Evolutionary conservation across 2,113 vertebrate species (phyloP).

Genomic region (Carassius carassius): DNA sequence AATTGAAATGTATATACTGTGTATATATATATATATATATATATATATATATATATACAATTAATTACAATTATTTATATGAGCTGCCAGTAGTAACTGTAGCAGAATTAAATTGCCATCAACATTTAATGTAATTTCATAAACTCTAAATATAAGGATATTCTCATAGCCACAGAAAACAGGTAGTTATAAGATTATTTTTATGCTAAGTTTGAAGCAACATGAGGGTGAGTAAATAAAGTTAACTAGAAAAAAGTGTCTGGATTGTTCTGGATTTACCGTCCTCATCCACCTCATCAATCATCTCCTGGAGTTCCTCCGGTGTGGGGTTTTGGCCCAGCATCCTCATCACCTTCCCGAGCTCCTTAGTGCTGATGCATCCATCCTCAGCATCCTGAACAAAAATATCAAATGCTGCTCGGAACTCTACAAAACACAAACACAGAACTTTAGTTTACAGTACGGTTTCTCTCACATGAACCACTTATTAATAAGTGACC

Average conservation of each 20-base stretch:
- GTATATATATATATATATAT: no score
- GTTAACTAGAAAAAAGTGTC: not conserved
- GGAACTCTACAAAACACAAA: constrained; percentile 82
- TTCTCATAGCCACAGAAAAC: no score
- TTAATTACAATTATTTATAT: no score
- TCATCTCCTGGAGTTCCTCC: constrained; percentile 99
- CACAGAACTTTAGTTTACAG: not conserved
- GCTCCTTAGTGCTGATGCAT: constrained; percentile 98
- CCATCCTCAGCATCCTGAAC: constrained; percentile 96
- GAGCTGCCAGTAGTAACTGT: no score
- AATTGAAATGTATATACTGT: no score
- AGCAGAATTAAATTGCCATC: no score
- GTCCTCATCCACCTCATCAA: constrained; percentile 98
- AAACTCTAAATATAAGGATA: no score
- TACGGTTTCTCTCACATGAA: not conserved
- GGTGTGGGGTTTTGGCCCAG: constrained; percentile 97
- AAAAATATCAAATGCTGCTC: constrained; percentile 97
- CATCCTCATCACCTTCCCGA: constrained; percentile 99
- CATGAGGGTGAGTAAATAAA: not conserved
- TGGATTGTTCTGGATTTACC: constrained; percentile 73
- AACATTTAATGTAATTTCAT: no score
- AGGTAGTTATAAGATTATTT: not conserved
- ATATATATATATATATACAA: no score
- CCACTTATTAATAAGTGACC: no score
- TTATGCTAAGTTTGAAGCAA: not conserved